Percentiles rank a stretch among this genome's conserved stretches.
These are phyloP conservation scores for Cataglyphis livida DNA, from an alignment of 2,888 invertebrate species.

Conservation along the genomic window DNA sequence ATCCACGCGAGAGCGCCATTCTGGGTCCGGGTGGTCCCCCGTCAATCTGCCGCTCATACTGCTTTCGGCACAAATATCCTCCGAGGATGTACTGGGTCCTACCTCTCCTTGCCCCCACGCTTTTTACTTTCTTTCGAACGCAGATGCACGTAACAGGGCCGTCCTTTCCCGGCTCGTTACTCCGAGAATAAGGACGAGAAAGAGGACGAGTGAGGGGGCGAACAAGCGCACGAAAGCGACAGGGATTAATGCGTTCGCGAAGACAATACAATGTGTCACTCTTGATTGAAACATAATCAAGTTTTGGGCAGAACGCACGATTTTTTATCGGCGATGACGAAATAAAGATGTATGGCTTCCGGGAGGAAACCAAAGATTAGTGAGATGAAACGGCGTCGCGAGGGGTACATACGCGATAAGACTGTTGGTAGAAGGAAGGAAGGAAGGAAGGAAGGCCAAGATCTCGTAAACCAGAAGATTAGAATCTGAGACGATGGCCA, in stretches of 20 bases:
- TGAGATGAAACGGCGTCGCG: constrained; percentile 53
- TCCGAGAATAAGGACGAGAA: constrained; percentile 41
- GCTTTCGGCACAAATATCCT: constrained; percentile 84
- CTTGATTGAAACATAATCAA: neutral
- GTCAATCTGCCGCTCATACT: constrained; percentile 83
- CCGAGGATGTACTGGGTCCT: constrained; percentile 78
- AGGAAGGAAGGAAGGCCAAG: constrained; percentile 75
- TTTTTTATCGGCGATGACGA: neutral
- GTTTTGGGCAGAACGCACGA: neutral
- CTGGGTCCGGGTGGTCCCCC: constrained; percentile 82
- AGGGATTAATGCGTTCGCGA: constrained; percentile 41
- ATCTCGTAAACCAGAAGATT: constrained; percentile 81
- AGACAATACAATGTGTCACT: neutral
- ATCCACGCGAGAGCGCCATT: constrained; percentile 75
- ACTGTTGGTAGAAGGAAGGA: constrained; percentile 72
- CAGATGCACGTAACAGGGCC: constrained; percentile 73
- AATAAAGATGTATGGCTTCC: neutral
- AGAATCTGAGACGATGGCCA: constrained; percentile 83
- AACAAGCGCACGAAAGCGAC: constrained; percentile 31
- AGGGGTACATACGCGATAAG: constrained; percentile 68
- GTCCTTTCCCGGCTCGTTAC: constrained; percentile 61
- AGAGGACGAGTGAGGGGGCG: constrained; percentile 43
- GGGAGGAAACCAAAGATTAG: constrained; percentile 34
- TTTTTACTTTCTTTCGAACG: constrained; percentile 74
- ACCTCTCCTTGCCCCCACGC: constrained; percentile 26